These are phyloP conservation scores for Meandrusa payeni DNA, from an alignment of 2,888 invertebrate genomes.

Conservation along the genomic window DNA sequence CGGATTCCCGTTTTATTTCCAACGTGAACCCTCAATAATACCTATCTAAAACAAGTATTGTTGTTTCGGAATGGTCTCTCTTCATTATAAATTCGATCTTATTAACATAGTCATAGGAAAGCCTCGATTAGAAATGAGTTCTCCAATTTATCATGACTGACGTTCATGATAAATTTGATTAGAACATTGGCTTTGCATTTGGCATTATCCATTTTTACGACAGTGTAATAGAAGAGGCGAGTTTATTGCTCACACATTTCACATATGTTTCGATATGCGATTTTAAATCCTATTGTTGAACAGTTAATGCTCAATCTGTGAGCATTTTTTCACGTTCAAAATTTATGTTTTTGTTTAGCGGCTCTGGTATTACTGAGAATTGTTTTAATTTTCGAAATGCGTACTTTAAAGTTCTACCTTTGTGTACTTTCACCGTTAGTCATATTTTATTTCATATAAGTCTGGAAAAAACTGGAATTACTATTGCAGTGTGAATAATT, in stretches of 20 bases:
- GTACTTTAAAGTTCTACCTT: too few relatives aligned
- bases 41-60: constrained; percentile 2
- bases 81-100: constrained; percentile 18
- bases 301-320: too few relatives aligned
- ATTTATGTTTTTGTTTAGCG: constrained; percentile 53
- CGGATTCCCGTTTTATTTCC: too few relatives aligned
- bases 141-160: constrained; percentile 46
- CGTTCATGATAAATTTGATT: constrained; percentile 34
- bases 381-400: constrained; percentile 46
- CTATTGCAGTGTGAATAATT: too few relatives aligned
- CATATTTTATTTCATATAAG: too few relatives aligned
- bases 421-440: too few relatives aligned
- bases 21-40: constrained; percentile 3
- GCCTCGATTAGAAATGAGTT: constrained; percentile 27
- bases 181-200: constrained; percentile 40
- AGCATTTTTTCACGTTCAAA: too few relatives aligned
- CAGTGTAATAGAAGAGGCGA: constrained; percentile 49
- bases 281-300: constrained; percentile 32
- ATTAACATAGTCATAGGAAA: constrained; percentile 13
- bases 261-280: too few relatives aligned
- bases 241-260: constrained; percentile 35
- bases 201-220: constrained; percentile 61
- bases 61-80: constrained; percentile 4
- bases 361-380: constrained; percentile 42
- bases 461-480: too few relatives aligned